A percentile compares a stretch with the other conserved stretches of the same genome.
phyloP scores from a whole-genome alignment of 2,888 invertebrate genomes.

The Acheta domesticus region DNA sequence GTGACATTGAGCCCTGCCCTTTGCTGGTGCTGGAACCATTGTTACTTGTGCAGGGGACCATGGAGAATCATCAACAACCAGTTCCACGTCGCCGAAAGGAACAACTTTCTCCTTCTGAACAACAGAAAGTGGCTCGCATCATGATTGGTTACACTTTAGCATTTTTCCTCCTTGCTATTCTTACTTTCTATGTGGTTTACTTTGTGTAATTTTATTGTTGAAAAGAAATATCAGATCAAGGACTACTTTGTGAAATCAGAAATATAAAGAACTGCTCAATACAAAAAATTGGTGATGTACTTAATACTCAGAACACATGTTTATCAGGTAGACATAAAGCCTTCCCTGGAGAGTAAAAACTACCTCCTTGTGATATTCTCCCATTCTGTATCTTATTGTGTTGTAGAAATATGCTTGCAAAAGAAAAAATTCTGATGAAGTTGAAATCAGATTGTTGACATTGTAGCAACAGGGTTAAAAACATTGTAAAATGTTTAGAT shows the following conservation, averaged over 20 bases:
- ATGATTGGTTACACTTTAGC: conserved; percentile 57
- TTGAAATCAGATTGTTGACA: no score
- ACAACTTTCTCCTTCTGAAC: conserved; percentile 46
- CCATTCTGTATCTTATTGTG: no score
- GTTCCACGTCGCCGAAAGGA: conserved; percentile 38
- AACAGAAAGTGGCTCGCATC: conserved; percentile 52
- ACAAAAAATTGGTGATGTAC: no score
- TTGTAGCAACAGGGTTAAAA: no score
- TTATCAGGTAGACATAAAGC: no score
- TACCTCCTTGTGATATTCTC: no score
- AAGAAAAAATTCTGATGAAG: no score
- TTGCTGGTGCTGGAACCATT: conserved; percentile 51
- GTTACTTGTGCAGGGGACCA: conserved; percentile 51
- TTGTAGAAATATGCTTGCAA: no score
- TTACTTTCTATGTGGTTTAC: conserved; percentile 56
- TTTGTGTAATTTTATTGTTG: conserved; percentile 45
- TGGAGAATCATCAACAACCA: neutral
- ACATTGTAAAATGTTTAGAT: no score
- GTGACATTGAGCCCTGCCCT: conserved; percentile 32
- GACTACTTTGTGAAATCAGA: neutral
- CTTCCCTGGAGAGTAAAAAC: no score
- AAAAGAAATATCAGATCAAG: neutral
- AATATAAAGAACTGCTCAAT: neutral
- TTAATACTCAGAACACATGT: no score
- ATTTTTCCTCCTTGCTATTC: conserved; percentile 53